A percentile compares a stretch with the other conserved stretches of the same genome.
phyloP scores from a whole-genome alignment of 2,113 vertebrate genomes.

The Epinephelus moara region DNA sequence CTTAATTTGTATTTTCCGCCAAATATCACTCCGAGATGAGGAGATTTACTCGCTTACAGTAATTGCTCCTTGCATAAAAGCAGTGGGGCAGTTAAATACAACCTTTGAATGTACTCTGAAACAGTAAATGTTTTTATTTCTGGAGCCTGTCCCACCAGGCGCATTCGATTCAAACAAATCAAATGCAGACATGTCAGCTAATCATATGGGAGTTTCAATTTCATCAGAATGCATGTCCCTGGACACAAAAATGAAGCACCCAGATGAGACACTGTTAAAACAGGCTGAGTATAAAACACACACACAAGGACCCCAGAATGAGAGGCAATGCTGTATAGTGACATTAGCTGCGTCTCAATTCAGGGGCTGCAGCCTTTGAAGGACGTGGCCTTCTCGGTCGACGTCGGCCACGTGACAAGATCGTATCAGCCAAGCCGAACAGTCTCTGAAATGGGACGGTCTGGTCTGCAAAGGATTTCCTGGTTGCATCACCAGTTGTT shows the following conservation, averaged over 20 bases:
- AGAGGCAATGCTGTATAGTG: no score
- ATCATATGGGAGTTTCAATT: background rate
- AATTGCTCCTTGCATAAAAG: slow-evolving; percentile 1
- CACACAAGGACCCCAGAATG: no score
- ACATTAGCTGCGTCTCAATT: no score
- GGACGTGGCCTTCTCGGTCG: no score
- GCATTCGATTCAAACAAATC: background rate
- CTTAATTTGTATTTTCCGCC: slow-evolving; percentile 14
- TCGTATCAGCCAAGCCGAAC: no score
- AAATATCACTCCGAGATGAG: background rate
- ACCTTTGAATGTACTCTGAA: background rate
- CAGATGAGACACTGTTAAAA: background rate
- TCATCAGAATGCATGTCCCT: background rate
- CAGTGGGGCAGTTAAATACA: background rate
- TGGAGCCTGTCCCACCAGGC: background rate
- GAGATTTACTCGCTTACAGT: slow-evolving; percentile 5
- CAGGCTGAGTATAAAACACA: background rate
- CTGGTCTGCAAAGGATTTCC: no score
- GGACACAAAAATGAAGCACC: background rate
- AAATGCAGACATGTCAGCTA: background rate
- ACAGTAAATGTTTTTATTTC: slow-evolving; percentile 5
- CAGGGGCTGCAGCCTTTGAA: no score
- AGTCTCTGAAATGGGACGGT: no score
- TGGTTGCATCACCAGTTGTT: no score
- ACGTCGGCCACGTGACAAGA: no score